phyloP scores from a whole-genome alignment of 2,797 vertebrate species.

The Sebastes iracundus region DNA sequence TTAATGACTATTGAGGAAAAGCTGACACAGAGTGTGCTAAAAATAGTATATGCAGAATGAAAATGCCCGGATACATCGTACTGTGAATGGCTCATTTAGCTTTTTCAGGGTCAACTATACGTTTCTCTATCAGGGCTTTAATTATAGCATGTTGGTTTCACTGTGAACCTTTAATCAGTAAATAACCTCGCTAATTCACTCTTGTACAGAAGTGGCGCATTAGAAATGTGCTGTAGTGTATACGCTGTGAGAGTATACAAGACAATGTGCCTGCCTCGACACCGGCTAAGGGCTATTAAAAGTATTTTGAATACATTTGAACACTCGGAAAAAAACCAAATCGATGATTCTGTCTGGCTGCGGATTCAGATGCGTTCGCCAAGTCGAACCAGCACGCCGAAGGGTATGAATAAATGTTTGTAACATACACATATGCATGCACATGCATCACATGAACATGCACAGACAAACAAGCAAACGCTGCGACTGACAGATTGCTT shows the following conservation, averaged over 20 bases:
- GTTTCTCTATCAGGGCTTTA: not conserved
- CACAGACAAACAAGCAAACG: conserved; percentile 9
- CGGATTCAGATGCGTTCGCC: not conserved
- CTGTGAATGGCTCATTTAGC: not conserved
- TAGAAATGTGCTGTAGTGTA: not conserved
- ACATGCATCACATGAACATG: not conserved
- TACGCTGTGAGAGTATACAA: not conserved
- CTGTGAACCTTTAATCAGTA: not conserved
- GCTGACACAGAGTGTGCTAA: not conserved
- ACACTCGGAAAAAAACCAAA: not conserved
- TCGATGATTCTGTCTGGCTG: not conserved
- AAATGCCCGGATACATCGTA: not conserved
- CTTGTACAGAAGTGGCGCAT: not conserved
- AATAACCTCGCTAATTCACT: not conserved
- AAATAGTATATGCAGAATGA: not conserved
- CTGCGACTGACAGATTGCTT: conserved; percentile 15
- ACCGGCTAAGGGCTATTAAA: not conserved
- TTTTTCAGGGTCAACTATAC: not conserved
- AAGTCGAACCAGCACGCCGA: not conserved
- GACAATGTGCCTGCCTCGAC: not conserved
- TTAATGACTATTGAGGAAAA: not conserved
- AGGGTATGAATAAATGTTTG: not conserved
- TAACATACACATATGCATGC: not conserved
- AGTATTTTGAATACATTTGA: not conserved
- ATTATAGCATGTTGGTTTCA: not conserved